phyloP scores from a whole-genome alignment of 2,113 vertebrate genomes.

The Ophthalmotilapia sp. region DNA sequence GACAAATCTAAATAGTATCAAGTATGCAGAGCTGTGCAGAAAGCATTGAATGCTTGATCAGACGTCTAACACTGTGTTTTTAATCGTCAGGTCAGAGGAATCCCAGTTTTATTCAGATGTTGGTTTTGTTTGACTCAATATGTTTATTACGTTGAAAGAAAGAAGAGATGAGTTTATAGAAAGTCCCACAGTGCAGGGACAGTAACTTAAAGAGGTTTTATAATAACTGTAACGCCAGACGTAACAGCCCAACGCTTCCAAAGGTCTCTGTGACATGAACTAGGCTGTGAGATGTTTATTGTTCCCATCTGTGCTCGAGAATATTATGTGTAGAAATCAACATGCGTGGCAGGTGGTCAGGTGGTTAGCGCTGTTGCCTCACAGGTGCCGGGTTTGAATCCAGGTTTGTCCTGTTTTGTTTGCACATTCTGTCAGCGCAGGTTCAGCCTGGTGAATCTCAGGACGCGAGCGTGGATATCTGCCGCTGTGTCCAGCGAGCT shows the following conservation, averaged over 20 bases:
- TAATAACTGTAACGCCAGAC: accelerated
- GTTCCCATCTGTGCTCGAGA: not conserved
- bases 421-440: not conserved
- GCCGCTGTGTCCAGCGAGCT: not conserved
- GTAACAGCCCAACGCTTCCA: accelerated
- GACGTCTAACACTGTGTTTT: accelerated
- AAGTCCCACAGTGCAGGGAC: not conserved
- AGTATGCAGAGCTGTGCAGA: not conserved
- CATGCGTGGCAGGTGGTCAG: not conserved
- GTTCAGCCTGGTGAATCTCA: not conserved
- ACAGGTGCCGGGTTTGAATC: not conserved
- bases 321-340: not conserved
- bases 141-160: not conserved
- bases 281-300: not conserved
- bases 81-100: not conserved
- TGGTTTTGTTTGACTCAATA: not conserved
- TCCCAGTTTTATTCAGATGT: not conserved
- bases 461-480: not conserved
- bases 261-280: not conserved
- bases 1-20: too few species aligned
- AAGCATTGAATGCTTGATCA: not conserved
- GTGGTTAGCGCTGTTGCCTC: not conserved
- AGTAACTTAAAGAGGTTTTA: not conserved
- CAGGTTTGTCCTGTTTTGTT: not conserved
- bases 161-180: not conserved